Evolutionary conservation across 2,113 vertebrate genomes (phyloP).

Genomic region (Verasper variegatus): DNA sequence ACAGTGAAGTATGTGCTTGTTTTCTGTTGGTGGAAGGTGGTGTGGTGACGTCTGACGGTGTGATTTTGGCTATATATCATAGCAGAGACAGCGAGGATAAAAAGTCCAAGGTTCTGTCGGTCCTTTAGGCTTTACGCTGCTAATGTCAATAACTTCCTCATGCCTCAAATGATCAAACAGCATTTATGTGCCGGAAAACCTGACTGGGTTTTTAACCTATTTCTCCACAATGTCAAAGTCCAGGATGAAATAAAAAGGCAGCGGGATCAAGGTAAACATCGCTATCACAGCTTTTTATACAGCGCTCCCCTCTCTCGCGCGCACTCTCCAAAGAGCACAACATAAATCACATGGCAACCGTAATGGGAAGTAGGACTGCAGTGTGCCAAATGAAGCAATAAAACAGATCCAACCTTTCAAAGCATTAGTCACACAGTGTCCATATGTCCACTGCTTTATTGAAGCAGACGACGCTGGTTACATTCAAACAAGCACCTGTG

Average conservation of each 20-base stretch:
- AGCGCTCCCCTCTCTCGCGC: constrained; percentile 9
- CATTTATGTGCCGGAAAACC: constrained; percentile 21
- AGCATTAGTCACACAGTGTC: constrained; percentile 67
- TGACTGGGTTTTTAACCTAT: constrained; percentile 30
- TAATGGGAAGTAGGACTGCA: constrained; percentile 60
- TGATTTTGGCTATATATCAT: constrained; percentile 8
- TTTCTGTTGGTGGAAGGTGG: neutral
- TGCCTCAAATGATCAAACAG: constrained; percentile 15
- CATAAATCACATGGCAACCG: constrained; percentile 72
- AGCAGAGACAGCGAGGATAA: neutral
- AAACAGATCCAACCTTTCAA: constrained; percentile 73
- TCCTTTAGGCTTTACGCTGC: constrained; percentile 1
- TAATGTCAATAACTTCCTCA: constrained; percentile 7
- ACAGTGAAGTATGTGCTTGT: neutral
- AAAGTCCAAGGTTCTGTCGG: constrained; percentile 15
- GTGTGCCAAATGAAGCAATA: constrained; percentile 73
- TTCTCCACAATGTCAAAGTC: constrained; percentile 35
- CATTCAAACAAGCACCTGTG: constrained; percentile 58
- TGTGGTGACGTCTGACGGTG: neutral
- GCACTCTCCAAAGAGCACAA: constrained; percentile 51
- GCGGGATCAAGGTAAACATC: constrained; percentile 68
- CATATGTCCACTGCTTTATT: constrained; percentile 64
- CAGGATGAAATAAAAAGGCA: constrained; percentile 55
- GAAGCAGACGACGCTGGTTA: constrained; percentile 40
- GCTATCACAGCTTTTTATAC: constrained; percentile 40